Percentiles rank a stretch among this genome's conserved stretches.
Evolutionary conservation across 2,797 vertebrate genomes (phyloP).

Genomic region (Sorex maritimensis): DNA sequence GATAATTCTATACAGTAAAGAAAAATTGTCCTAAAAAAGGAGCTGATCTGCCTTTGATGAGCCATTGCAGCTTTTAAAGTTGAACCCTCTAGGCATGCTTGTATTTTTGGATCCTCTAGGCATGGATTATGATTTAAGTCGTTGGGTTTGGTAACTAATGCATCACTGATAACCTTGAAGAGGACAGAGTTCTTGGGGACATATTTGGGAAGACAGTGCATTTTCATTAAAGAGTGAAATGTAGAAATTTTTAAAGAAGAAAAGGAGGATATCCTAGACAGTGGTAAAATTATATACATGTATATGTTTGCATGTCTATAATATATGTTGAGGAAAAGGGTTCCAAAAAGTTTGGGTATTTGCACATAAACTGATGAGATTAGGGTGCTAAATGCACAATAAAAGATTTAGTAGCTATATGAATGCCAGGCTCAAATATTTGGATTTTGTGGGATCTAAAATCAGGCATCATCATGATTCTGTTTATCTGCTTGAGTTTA

Average conservation of each 20-base stretch:
- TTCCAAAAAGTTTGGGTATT: constrained; percentile 18
- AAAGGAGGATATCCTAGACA: background rate
- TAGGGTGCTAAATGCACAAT: background rate
- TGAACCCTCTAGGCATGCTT: background rate
- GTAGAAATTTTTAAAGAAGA: constrained; percentile 10
- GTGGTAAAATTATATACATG: background rate
- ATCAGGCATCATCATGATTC: background rate
- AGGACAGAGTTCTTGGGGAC: background rate
- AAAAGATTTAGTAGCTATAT: background rate
- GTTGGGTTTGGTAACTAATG: background rate
- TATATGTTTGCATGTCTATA: background rate
- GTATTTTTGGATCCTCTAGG: background rate
- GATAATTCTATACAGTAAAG: background rate
- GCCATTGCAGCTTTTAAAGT: background rate
- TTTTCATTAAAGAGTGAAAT: background rate
- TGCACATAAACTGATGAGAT: background rate
- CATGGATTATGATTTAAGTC: background rate
- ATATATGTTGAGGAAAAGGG: background rate
- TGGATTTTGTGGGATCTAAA: background rate
- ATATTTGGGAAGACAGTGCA: constrained; percentile 28
- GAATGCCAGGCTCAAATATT: background rate
- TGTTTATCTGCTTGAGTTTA: background rate
- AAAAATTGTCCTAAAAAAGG: constrained; percentile 14
- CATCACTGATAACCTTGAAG: background rate
- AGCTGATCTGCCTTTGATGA: constrained; percentile 10